phyloP scores from a whole-genome alignment of 2,113 vertebrate genomes.

The Sisor rabdophorus region DNA sequence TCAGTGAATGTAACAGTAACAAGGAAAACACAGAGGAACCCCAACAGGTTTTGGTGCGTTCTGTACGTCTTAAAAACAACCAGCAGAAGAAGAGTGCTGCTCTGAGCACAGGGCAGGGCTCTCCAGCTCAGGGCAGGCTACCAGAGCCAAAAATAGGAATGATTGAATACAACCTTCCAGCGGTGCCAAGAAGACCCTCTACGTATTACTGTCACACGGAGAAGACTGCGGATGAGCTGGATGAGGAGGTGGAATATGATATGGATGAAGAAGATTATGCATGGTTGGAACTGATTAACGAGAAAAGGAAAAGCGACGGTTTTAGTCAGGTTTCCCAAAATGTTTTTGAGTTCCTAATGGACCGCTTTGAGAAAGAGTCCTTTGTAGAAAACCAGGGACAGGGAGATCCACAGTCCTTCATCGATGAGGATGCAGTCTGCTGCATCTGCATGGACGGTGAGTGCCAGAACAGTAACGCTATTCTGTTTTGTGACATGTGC shows the following conservation, averaged over 20 bases:
- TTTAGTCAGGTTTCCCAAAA: conserved; percentile 88
- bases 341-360: conserved; percentile 97
- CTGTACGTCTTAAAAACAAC: conserved; percentile 86
- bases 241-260: conserved; percentile 96
- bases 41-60: conserved; percentile 78
- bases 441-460: conserved; percentile 99
- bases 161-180: conserved; percentile 91
- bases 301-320: conserved; percentile 86
- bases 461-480: conserved; percentile 95
- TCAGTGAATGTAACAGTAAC: conserved; percentile 97
- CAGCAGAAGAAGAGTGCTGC: conserved; percentile 85
- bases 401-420: conserved; percentile 78
- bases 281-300: conserved; percentile 93
- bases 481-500: conserved; percentile 96
- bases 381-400: conserved; percentile 84
- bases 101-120: conserved; percentile 66
- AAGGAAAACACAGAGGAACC: conserved; percentile 94
- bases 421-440: conserved; percentile 98
- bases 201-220: conserved; percentile 86
- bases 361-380: conserved; percentile 96
- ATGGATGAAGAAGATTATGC: conserved; percentile 99
- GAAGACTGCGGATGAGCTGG: conserved; percentile 88
- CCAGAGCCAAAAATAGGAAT: conserved; percentile 84
- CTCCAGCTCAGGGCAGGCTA: conserved; percentile 66
- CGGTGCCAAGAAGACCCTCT: conserved; percentile 79